Conservation (phyloP, 2,113 vertebrate species). For the Toxotes chatareus region DNA sequence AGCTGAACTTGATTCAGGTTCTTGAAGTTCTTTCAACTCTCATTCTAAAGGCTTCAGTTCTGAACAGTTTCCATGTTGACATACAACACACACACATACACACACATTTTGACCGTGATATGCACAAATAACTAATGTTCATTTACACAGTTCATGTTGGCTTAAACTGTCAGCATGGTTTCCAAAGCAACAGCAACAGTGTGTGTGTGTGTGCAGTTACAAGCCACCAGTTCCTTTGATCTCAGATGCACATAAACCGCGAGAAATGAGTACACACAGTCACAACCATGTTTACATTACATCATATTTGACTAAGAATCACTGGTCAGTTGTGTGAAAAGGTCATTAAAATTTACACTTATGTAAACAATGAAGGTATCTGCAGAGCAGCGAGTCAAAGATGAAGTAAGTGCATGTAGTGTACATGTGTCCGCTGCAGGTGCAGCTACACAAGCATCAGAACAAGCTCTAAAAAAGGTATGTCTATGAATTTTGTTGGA, state of each 20-base stretch:
- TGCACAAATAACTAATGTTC: neutral
- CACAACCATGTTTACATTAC: constrained; percentile 1
- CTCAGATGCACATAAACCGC: neutral
- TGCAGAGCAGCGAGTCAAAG: neutral
- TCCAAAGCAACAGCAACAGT: neutral
- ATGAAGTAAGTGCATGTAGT: neutral
- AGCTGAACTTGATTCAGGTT: too few species aligned
- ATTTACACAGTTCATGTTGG: neutral
- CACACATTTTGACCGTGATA: neutral
- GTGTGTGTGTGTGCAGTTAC: neutral
- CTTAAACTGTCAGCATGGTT: neutral
- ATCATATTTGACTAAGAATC: constrained; percentile 8
- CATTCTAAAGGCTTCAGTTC: too few species aligned
- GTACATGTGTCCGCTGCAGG: too few species aligned
- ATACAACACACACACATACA: neutral
- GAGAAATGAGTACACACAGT: neutral
- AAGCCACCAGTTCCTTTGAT: constrained; percentile 39
- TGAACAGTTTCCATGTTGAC: too few species aligned
- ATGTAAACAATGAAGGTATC: neutral
- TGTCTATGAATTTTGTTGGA: too few species aligned
- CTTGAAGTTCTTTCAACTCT: too few species aligned
- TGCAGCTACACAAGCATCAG: too few species aligned
- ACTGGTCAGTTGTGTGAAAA: neutral
- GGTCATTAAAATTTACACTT: constrained; percentile 14
- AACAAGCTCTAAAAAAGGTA: neutral